Evolutionary conservation across 1,140 invertebrate species (phyloP).

Genomic region (Kradibia gibbosae): DNA sequence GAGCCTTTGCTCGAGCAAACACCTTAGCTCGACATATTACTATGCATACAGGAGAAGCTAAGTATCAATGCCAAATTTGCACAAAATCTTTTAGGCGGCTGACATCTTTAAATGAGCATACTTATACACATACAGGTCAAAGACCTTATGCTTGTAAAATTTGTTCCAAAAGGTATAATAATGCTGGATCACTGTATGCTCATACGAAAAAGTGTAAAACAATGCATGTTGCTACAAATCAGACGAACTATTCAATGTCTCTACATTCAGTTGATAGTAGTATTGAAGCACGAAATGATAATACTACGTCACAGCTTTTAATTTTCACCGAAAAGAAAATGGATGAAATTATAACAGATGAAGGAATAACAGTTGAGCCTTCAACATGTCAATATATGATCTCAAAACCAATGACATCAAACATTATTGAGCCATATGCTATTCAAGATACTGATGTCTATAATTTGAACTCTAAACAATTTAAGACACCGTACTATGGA

Average conservation of each 20-base stretch:
- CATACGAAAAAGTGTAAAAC: slow-evolving; percentile 68
- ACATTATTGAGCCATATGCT: slow-evolving; percentile 58
- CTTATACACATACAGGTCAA: slow-evolving; percentile 69
- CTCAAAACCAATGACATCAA: slow-evolving; percentile 53
- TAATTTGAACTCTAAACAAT: slow-evolving; percentile 59
- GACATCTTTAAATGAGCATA: slow-evolving; percentile 67
- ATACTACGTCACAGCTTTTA: slow-evolving; percentile 52
- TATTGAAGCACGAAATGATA: slow-evolving; percentile 49
- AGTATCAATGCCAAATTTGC: slow-evolving; percentile 67
- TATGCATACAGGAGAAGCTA: slow-evolving; percentile 77
- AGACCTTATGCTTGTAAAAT: slow-evolving; percentile 72
- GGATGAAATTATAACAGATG: slow-evolving; percentile 54
- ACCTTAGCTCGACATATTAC: slow-evolving; percentile 88
- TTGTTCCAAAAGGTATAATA: slow-evolving; percentile 77
- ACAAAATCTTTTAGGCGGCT: slow-evolving; percentile 65
- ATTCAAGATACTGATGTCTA: slow-evolving; percentile 62
- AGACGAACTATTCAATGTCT: slow-evolving; percentile 50
- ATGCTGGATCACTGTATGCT: slow-evolving; percentile 66
- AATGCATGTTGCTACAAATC: slow-evolving; percentile 29
- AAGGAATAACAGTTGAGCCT: slow-evolving; percentile 44
- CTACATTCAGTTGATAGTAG: slow-evolving; percentile 45
- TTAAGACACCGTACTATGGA: slow-evolving; percentile 62
- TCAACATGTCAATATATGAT: slow-evolving; percentile 61
- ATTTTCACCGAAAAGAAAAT: slow-evolving; percentile 62
- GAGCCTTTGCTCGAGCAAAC: slow-evolving; percentile 78